Conservation (phyloP, 2,888 invertebrate genomes). For the Drosophila barbarae region DNA sequence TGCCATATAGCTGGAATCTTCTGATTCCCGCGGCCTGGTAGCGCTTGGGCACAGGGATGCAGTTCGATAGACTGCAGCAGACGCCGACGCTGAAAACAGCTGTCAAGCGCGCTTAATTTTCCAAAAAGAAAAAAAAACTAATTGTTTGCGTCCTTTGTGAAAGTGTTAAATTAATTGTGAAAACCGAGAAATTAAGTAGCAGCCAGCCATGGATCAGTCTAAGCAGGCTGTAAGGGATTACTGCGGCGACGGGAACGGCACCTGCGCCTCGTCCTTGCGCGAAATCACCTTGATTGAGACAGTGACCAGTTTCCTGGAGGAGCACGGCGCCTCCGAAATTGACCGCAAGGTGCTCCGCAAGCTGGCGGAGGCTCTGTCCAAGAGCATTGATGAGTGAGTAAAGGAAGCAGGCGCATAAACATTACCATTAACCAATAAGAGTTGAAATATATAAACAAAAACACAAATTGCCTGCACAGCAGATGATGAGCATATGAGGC, state of each 20-base stretch:
- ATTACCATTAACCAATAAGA: conserved; percentile 13
- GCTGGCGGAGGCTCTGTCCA: conserved; percentile 71
- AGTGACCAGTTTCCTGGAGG: conserved; percentile 74
- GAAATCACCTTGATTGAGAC: conserved; percentile 72
- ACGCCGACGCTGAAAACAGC: conserved; percentile 66
- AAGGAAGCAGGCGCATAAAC: not conserved
- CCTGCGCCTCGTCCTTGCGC: conserved; percentile 60
- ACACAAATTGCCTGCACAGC: conserved; percentile 1
- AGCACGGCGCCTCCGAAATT: conserved; percentile 68
- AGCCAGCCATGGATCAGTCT: conserved; percentile 54
- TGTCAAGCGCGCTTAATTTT: conserved; percentile 60
- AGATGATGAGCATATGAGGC: conserved; percentile 27
- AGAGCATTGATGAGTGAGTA: conserved; percentile 72
- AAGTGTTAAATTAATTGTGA: conserved; percentile 21
- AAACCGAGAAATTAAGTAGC: not conserved
- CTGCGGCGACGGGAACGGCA: conserved; percentile 40
- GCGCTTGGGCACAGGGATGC: not conserved
- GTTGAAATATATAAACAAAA: not conserved
- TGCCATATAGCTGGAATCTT: conserved; percentile 44
- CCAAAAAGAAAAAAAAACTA: conserved; percentile 39
- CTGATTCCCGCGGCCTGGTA: conserved; percentile 38
- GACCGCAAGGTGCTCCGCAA: conserved; percentile 66
- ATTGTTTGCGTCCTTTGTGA: conserved; percentile 24
- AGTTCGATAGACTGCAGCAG: conserved; percentile 17
- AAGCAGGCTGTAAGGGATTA: conserved; percentile 57